Evolutionary conservation across 2,113 vertebrate genomes (phyloP).

Genomic region (Silurus asotus): DNA sequence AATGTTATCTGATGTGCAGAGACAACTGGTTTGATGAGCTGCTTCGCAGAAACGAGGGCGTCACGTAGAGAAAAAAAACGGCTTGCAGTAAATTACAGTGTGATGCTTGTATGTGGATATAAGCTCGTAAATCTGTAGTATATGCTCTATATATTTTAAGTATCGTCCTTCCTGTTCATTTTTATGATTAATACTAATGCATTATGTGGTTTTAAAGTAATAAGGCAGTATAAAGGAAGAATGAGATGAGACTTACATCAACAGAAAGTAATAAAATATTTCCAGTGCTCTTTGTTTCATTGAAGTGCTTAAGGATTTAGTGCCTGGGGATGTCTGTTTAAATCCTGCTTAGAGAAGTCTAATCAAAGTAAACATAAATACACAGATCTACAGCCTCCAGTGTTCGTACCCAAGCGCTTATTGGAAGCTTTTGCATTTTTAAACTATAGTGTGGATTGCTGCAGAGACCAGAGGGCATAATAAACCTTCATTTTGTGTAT

Average conservation of each 20-base stretch:
- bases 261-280: background rate
- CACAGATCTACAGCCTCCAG: background rate
- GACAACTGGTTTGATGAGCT: constrained; percentile 60
- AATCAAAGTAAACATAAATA: constrained; percentile 2
- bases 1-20: constrained; percentile 64
- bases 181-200: background rate
- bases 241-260: background rate
- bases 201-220: background rate
- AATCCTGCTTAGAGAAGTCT: constrained; percentile 11
- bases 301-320: background rate
- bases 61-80: constrained; percentile 29
- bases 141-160: background rate
- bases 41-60: constrained; percentile 45
- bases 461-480: background rate
- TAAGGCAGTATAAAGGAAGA: background rate
- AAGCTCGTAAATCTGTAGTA: background rate
- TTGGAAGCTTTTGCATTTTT: background rate
- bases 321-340: background rate
- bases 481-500: constrained; percentile 10
- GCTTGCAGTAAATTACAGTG: constrained; percentile 4
- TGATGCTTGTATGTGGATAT: background rate
- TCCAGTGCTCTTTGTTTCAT: background rate
- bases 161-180: background rate
- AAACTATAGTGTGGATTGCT: background rate
- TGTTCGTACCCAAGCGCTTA: background rate